A percentile compares a stretch with the other conserved stretches of the same genome.
Conservation (phyloP, 92 coral and sea anemone genomes). For the Umimayanthus kanabou region DNA sequence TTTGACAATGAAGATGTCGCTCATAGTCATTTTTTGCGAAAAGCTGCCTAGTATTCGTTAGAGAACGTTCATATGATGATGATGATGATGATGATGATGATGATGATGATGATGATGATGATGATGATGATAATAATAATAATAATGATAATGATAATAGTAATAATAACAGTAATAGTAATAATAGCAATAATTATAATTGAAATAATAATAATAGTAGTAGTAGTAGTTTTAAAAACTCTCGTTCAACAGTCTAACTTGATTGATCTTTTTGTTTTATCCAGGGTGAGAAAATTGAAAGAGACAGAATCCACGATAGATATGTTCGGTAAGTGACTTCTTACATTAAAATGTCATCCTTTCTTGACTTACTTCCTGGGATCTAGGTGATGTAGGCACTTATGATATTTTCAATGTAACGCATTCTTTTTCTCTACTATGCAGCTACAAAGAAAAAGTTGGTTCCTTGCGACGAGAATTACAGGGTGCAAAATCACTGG, state of each 20-base stretch:
- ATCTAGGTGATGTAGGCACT: background rate
- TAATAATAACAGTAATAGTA: too few relatives aligned
- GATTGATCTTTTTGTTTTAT: slow-evolving; percentile 3
- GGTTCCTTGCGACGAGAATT: slow-evolving; percentile 87
- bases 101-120: too few relatives aligned
- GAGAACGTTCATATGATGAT: too few relatives aligned
- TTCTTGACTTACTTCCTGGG: background rate
- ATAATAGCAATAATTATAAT: too few relatives aligned
- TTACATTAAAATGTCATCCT: background rate
- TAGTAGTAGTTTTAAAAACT: too few relatives aligned
- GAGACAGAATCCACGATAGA: slow-evolving; percentile 92
- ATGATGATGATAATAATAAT: too few relatives aligned
- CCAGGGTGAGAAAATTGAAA: slow-evolving; percentile 91
- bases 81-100: too few relatives aligned
- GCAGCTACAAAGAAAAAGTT: slow-evolving; percentile 92
- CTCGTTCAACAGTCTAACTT: too few relatives aligned
- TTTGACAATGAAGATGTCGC: too few relatives aligned
- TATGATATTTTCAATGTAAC: background rate
- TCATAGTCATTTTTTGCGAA: too few relatives aligned
- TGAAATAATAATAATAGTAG: background rate
- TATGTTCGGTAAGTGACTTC: slow-evolving; percentile 74
- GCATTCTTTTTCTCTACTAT: background rate
- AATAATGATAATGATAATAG: too few relatives aligned
- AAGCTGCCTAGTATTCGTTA: too few relatives aligned
- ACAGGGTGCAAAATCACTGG: slow-evolving; percentile 87